Base-by-base conservation (phyloP, 2,113 vertebrate species). In the Takifugu flavidus region DNA sequence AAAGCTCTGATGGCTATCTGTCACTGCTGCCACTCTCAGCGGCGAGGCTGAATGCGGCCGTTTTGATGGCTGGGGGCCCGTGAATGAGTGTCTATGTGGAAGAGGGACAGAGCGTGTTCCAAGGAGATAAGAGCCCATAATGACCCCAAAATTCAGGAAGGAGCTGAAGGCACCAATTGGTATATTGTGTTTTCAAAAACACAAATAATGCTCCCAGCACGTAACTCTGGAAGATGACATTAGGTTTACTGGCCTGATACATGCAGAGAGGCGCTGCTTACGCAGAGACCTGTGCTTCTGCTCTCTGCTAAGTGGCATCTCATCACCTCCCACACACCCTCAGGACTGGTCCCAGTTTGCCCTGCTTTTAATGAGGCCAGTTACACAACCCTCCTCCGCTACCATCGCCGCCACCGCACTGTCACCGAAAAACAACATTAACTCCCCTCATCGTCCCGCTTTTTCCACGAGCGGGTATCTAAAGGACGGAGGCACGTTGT, bases 1-100 rank as follows among this genome's bases (percentile, higher is more conserved):
- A 87, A 87, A 84, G 81, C 84, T 74, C 67, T 81, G 90, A 90
- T 90, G 80, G 77, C 57, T 89, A 92, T 92, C 90, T 88, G 88
- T 86, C 88, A 80, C 25, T 62, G 44, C 80, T 74, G 83, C 70
- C 79, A 70, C 63, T 82, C 83, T 61, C 62, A 44, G 49, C 0
- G 1, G 51, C 5, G 0, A 47, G 49, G 20, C 20, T 86, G 80
- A 91, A 89, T 82, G 74, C 53, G 62, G 55, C 64, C 68, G 68
- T 70, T 61, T 59, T 60, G 78, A 80, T 13, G 74, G 53, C 54
- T 78, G 75, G 75, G 68, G 62, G 67, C 25, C 52, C 31, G 8
- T 59, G 54, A 11, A 15, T 47, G 62, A 56, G 26, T 49, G 29
- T 31, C 27, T 45, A 57, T 29, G 53, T 56, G 42, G 28, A 45